Evolutionary conservation across 2,888 invertebrate genomes (phyloP), one percentile per base, ranked within the genome.

Genomic region (Pristionchus fissidentatus): DNA sequence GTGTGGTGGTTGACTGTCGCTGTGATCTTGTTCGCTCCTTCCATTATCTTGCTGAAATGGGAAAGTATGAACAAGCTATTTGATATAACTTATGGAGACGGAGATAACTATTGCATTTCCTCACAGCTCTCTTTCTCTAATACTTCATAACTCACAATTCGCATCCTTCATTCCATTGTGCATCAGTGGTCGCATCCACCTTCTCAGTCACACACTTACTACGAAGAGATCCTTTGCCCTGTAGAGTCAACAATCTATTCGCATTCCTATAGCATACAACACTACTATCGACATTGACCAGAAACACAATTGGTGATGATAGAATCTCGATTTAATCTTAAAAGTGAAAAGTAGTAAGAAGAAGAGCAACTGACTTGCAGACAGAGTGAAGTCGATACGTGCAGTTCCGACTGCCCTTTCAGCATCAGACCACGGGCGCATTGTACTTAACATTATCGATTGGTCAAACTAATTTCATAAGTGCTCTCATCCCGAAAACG

Each of bases 131-230:
- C 62, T 32, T 62, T 62, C 62, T 10, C 38, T 73, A n/a, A 80
- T 57, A 1, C n/a, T 7, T 38, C 13, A 43, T 35, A 22, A 87
- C 89, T 84, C 75, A 90, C 90, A 91, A 91, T 89, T 91, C 91
- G 52, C 89, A 89, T 73, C 88, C 85, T 84, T 91, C 91, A 81
- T 90, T 89, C 91, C 91, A 91, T 78, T 87, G 84, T 66, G 85
- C 85, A 49, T 89, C 88, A 3, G 87, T 87, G n/a, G 86, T 85
- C 2, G 85, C 85, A 1, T 81, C 84, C 4, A 85, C 83, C 3
- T 84, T 83, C 55, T 89, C 89, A 1, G 89, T 87, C 22, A 86
- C 83, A 35, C 85, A 87, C 32, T 87, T 87, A 70, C 87, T 87
- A n/a, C 87, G 80, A 60, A 88, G 81, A 0, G 86, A 86, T 38